phyloP scores from a whole-genome alignment of 2,113 vertebrate species.

The Castor canadensis region DNA sequence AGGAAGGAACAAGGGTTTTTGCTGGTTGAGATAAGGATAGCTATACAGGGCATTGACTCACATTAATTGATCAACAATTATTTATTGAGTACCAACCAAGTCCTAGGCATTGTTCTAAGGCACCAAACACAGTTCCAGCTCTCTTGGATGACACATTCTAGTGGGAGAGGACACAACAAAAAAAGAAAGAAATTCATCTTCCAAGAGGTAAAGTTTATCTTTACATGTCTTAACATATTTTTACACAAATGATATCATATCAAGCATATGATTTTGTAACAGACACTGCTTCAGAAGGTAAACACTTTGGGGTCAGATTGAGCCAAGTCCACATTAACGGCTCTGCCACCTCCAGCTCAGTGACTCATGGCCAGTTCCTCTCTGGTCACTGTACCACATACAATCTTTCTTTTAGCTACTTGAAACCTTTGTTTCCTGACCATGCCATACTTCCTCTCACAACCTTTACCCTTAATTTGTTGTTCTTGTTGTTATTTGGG shows the following conservation, averaged over 20 bases:
- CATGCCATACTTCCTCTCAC: neutral
- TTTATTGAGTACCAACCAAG: neutral
- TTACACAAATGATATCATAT: neutral
- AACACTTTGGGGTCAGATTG: neutral
- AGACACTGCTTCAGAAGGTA: neutral
- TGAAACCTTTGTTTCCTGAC: neutral
- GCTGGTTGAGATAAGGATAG: too few species aligned
- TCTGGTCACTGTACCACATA: neutral
- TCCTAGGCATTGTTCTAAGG: neutral
- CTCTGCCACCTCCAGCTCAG: neutral
- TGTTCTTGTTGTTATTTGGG: neutral
- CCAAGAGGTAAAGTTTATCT: neutral
- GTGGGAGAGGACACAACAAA: neutral
- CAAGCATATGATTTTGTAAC: neutral
- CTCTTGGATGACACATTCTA: neutral
- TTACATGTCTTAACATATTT: neutral
- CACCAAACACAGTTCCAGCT: neutral
- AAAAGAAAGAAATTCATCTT: neutral
- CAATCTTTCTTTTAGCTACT: neutral
- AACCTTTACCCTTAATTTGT: too few species aligned
- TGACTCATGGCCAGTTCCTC: neutral
- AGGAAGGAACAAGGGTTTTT: too few species aligned
- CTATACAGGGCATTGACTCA: too few species aligned
- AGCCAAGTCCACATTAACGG: neutral
- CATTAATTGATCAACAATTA: neutral